phyloP scores from a whole-genome alignment of 1,140 invertebrate species.

The Cydia fagiglandana region DNA sequence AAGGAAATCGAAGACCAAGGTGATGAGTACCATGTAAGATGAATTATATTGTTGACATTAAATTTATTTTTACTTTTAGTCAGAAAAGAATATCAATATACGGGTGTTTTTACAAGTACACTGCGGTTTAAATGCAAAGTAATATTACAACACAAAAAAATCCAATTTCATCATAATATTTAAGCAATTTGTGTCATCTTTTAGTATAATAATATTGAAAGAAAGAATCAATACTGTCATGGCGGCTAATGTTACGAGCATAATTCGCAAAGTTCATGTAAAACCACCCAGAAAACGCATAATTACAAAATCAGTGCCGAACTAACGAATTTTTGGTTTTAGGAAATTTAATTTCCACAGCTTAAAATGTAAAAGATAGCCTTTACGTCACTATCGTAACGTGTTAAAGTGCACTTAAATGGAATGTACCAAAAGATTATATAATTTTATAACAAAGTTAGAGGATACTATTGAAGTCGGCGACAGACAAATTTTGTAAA shows the following conservation, averaged over 20 bases:
- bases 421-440: conserved; percentile 77
- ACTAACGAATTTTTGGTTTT: conserved; percentile 33
- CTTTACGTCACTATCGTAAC: conserved; percentile 62
- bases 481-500: conserved; percentile 73
- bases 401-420: conserved; percentile 77
- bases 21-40: conserved; percentile 22
- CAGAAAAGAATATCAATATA: background rate
- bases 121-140: background rate
- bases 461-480: conserved; percentile 67
- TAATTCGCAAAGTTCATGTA: background rate
- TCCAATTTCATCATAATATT: no score
- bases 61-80: conserved; percentile 17
- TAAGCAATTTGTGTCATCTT: no score
- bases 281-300: conserved; percentile 4
- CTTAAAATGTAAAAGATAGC: conserved; percentile 54
- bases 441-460: conserved; percentile 78
- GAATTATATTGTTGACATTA: conserved; percentile 9
- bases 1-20: conserved; percentile 23
- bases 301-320: conserved; percentile 25
- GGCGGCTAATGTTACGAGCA: background rate
- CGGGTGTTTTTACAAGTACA: conserved; percentile 1
- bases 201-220: background rate
- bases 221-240: background rate
- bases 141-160: no score
- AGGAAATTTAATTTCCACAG: conserved; percentile 71